These are phyloP conservation scores for Spisula subtruncata DNA, from an alignment of 2,888 invertebrate species.

Conservation along the genomic window DNA sequence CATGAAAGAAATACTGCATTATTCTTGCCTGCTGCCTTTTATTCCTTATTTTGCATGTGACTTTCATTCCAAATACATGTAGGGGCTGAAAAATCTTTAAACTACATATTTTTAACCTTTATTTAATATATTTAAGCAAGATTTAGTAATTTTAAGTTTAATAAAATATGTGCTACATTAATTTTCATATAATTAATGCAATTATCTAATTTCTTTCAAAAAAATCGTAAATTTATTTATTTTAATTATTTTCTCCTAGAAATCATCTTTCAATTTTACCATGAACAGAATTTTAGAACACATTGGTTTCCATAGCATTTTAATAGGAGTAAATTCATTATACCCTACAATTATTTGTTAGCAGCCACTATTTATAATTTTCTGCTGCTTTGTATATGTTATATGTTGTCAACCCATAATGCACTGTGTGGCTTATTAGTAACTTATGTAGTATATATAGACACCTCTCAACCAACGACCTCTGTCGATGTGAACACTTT, in stretches of 20 bases:
- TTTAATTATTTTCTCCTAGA: background rate
- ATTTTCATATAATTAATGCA: background rate
- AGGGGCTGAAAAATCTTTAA: background rate
- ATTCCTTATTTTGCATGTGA: conserved; percentile 27
- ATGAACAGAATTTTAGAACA: background rate
- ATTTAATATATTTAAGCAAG: background rate
- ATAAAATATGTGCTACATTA: background rate
- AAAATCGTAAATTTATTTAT: background rate
- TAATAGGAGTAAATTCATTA: background rate
- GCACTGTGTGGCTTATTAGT: conserved; percentile 55
- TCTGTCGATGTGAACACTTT: conserved; percentile 52
- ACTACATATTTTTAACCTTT: background rate
- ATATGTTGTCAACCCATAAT: conserved; percentile 44
- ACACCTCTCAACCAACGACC: conserved; percentile 39
- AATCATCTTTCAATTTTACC: background rate
- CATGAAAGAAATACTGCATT: conserved; percentile 36
- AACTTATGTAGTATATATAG: conserved; percentile 39
- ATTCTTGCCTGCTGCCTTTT: conserved; percentile 37
- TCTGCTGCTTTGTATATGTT: conserved; percentile 55
- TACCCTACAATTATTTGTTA: background rate
- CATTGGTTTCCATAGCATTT: background rate
- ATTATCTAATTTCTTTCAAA: background rate
- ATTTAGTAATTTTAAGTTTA: background rate
- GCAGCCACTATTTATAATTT: conserved; percentile 17
- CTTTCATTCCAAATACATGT: conserved; percentile 45